A percentile compares a stretch with the other conserved stretches of the same genome.
These are phyloP conservation scores for Actias luna DNA, from an alignment of 2,888 invertebrate species.

Conservation along the genomic window DNA sequence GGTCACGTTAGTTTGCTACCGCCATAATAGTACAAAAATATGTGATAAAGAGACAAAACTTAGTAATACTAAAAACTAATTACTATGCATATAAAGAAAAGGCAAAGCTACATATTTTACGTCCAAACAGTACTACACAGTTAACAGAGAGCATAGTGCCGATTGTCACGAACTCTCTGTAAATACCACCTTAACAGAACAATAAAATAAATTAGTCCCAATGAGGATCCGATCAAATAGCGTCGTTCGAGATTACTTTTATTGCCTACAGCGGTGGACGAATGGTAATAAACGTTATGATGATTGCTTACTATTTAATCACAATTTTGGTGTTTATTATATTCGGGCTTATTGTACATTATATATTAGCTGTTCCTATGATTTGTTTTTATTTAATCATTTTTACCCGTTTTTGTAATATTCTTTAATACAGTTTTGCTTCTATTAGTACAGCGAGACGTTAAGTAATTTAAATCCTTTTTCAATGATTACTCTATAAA, in stretches of 20 bases:
- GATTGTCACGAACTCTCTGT: neutral
- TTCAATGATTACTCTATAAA: too few species aligned
- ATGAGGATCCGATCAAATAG: constrained; percentile 11
- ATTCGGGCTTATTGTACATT: too few species aligned
- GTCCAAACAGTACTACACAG: neutral
- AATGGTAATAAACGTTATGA: constrained; percentile 1
- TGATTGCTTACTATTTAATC: constrained; percentile 1
- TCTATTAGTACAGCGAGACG: too few species aligned
- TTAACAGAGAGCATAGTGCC: neutral
- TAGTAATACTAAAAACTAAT: neutral
- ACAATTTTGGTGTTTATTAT: neutral
- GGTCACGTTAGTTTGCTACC: neutral
- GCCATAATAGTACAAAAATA: neutral
- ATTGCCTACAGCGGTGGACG: neutral
- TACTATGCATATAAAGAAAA: neutral
- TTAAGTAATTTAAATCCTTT: too few species aligned
- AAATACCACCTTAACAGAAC: constrained; percentile 11
- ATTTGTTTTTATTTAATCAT: too few species aligned
- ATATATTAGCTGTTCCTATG: too few species aligned
- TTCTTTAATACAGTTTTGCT: too few species aligned
- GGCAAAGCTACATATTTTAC: neutral
- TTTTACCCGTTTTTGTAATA: too few species aligned
- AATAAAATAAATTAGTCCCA: constrained; percentile 19
- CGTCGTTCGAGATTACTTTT: constrained; percentile 1
- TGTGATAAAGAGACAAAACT: neutral